Evolutionary conservation across 2,888 invertebrate genomes (phyloP), one percentile per base, ranked within the genome.

Genomic region (Ecdyonurus torrentis): DNA sequence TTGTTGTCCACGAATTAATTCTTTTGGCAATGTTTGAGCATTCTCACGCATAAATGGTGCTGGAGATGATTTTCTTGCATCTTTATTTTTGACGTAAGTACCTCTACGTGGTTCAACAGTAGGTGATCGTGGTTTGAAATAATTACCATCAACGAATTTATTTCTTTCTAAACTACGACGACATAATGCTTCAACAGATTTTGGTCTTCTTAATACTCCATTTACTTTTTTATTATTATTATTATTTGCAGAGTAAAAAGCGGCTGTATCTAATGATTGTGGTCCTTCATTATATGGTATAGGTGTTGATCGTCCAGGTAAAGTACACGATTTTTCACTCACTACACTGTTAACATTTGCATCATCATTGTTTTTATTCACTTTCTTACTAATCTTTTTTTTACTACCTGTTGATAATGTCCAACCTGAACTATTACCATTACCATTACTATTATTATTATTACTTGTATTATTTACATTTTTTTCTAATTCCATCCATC

Each of bases 401-500:
- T 62, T 59, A 18, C 23, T 25, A 23, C 22, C 24, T 52, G 25
- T 24, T 23, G 7, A 59, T 20, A 3, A 55, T 15, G 18, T 37
- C 23, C 23, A 61, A 37, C 1, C n/a, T n/a, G n/a, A n/a, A n/a
- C n/a, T n/a, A n/a, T n/a, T n/a, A n/a, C n/a, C n/a, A n/a, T n/a
- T n/a, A n/a, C n/a, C n/a, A n/a, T n/a, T n/a, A n/a, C n/a, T n/a
- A n/a, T n/a, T n/a, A n/a, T n/a, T n/a, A n/a, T n/a, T n/a, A n/a
- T n/a, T n/a, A n/a, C n/a, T n/a, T n/a, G n/a, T 37, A n/a, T 60
- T 63, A n/a, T 55, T 53, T 2, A 67, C 66, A 25, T 63, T 61
- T 23, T 66, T 65, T 55, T 67, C 70, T 62, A 70, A 65, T 63
- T 70, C 70, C 61, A 69, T 67, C 69, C 70, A 70, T 2, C 70